Evolutionary conservation across 37 sponge, comb jelly and placozoan genomes (phyloP), one percentile per base, ranked within the genome.

Genomic region (Chondrilla cf. caribensis): DNA sequence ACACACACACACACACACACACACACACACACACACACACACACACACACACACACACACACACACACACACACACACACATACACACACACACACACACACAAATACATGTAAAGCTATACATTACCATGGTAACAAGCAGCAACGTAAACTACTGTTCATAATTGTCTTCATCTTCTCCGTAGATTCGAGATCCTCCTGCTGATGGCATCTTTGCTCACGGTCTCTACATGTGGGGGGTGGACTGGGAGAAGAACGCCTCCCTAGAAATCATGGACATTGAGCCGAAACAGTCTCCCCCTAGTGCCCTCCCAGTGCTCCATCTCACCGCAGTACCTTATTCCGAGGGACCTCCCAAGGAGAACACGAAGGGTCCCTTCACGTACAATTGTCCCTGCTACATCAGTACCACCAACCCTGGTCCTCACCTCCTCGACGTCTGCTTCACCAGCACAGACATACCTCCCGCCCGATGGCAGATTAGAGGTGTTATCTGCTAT

Each of bases 171-270:
- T n/a, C n/a, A n/a, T n/a, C n/a, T n/a, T n/a, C n/a, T n/a, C n/a
- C n/a, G 5, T 55, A 95, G 95, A 84, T 95, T n/a, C 93, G 93
- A 29, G 95, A 95, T 60, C 93, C 95, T 31, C 84, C 93, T 29
- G 83, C 81, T 32, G 95, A 95, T 0, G 95, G 92, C 8, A 59
- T 95, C 0, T 95, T 92, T 79, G 77, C 84, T 18, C 78, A 88
- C 70, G 95, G 94, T 18, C 77, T 76, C 9, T 81, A 92, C 82
- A 28, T 95, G 54, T 95, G 95, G 95, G 93, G 93, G 11, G 72
- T 76, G 35, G 72, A 84, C 14, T 89, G 83, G 58, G 95, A 95
- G 55, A 92, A 86, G 57, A 81, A 72, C 1, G 87, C 88, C 26
- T 78, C 62, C 33, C 62, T 85, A 0, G 93, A 93, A 7, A 75